phyloP scores from a whole-genome alignment of 2,888 invertebrate genomes.

The Protula sp. region DNA sequence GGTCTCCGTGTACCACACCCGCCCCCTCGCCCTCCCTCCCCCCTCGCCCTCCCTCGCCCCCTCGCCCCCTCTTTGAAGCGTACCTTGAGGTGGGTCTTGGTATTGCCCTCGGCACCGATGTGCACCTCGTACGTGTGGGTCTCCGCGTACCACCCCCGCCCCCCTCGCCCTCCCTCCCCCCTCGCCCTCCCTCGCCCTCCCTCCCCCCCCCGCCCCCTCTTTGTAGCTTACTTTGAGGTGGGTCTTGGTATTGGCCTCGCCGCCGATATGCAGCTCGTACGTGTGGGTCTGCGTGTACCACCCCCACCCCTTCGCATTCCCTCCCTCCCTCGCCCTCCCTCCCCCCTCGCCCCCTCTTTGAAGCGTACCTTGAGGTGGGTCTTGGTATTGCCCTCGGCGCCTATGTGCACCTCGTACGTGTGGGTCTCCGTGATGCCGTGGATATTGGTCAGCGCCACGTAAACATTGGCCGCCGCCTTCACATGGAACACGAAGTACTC shows the following conservation, averaged over 20 bases:
- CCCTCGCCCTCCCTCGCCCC: too few relatives aligned
- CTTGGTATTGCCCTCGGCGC: slow-evolving; percentile 4
- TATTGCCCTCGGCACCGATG: slow-evolving; percentile 7
- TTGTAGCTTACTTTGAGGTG: background rate
- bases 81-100: slow-evolving; percentile 1
- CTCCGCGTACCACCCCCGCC: too few relatives aligned
- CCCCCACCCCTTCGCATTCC: too few relatives aligned
- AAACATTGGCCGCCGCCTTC: background rate
- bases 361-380: background rate
- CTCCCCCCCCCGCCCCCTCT: too few relatives aligned
- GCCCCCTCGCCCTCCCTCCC: too few relatives aligned
- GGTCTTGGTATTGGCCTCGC: slow-evolving; percentile 4
- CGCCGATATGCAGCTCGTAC: slow-evolving; percentile 9
- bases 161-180: too few relatives aligned
- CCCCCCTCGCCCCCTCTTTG: too few relatives aligned
- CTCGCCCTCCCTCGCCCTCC: too few relatives aligned
- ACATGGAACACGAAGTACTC: background rate
- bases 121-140: slow-evolving; percentile 5
- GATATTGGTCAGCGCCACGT: background rate
- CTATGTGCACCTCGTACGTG: slow-evolving; percentile 10
- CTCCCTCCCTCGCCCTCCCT: too few relatives aligned
- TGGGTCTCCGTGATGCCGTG: background rate
- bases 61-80: too few relatives aligned
- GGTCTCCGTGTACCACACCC: too few relatives aligned
- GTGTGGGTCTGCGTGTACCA: too few relatives aligned